Percentiles rank a stretch among this genome's conserved stretches.
phyloP scores from a whole-genome alignment of 1,140 invertebrate species.

The Antheraea pernyi region DNA sequence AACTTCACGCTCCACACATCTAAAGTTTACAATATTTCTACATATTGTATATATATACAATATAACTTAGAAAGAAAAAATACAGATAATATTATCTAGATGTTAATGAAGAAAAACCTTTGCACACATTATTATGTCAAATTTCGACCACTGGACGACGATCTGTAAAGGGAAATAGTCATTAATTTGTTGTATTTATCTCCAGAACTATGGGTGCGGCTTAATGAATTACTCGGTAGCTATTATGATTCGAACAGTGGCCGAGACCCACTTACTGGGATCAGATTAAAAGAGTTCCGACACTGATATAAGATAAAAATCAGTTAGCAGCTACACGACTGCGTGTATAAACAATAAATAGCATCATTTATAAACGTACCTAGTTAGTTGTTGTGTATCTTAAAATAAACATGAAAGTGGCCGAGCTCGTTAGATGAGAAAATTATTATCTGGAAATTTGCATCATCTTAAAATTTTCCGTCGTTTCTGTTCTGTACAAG shows the following conservation, averaged over 20 bases:
- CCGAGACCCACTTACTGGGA: neutral
- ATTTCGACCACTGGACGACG: too few species aligned
- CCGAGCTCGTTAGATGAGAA: neutral
- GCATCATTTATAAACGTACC: neutral
- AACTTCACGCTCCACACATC: too few species aligned
- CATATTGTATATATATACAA: too few species aligned
- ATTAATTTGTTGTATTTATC: neutral
- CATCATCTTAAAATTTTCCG: neutral
- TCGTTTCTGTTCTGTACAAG: neutral
- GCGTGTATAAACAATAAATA: neutral
- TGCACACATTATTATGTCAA: too few species aligned
- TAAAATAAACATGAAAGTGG: conserved; percentile 3
- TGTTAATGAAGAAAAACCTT: too few species aligned
- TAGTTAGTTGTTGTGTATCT: neutral
- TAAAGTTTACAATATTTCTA: too few species aligned
- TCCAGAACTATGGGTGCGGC: neutral
- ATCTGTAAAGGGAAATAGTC: neutral
- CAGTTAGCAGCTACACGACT: neutral
- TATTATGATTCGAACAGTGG: neutral
- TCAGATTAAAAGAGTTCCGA: conserved; percentile 1
- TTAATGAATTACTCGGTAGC: neutral
- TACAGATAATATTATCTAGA: too few species aligned
- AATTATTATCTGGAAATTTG: conserved; percentile 1
- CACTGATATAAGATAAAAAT: neutral
- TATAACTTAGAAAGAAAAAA: too few species aligned